Percentiles rank a stretch among this genome's conserved stretches.
phyloP scores from a whole-genome alignment of 2,113 vertebrate species.

The Tringa solitaria region DNA sequence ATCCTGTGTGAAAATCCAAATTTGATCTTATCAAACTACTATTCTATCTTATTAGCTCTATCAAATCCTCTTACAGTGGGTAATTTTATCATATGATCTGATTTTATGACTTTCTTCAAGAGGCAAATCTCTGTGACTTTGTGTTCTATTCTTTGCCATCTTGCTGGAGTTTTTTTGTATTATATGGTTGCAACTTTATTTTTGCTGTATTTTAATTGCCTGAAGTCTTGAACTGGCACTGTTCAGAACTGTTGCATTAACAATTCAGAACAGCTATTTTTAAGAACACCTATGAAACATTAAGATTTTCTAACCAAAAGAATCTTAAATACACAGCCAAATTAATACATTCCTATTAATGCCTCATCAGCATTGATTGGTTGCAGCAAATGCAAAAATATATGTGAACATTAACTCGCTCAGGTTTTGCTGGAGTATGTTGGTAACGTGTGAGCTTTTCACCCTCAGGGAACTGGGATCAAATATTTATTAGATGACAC shows the following conservation, averaged over 20 bases:
- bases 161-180: background rate
- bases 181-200: background rate
- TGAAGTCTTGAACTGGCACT: background rate
- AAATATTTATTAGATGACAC: constrained; percentile 15
- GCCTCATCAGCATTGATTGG: background rate
- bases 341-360: background rate
- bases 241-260: background rate
- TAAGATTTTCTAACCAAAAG: background rate
- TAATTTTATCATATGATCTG: background rate
- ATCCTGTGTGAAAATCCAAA: background rate
- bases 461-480: background rate
- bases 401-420: background rate
- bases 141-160: background rate
- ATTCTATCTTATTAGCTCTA: background rate
- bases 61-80: background rate
- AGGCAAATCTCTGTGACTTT: background rate
- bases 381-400: background rate
- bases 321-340: background rate
- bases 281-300: background rate
- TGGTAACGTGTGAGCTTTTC: background rate
- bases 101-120: background rate
- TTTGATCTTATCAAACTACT: background rate
- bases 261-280: background rate
- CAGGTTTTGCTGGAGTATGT: background rate
- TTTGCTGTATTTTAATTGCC: background rate